Evolutionary conservation across 1,140 invertebrate species (phyloP), one percentile per base, ranked within the genome.

Genomic region (Leucophenga varia): DNA sequence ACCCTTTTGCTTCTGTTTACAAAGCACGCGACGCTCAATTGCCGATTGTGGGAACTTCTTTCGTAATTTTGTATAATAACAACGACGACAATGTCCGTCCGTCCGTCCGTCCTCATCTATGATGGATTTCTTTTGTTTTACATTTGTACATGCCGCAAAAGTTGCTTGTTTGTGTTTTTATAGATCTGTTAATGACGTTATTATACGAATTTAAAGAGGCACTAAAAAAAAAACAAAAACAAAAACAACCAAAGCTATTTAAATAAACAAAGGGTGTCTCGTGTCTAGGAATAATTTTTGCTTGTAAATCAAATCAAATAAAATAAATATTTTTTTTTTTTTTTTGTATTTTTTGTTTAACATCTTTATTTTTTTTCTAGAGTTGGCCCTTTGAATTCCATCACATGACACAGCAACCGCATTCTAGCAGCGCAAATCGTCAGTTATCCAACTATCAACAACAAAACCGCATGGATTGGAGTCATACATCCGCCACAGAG

Each of bases 331-430:
- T 35, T 8, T 35, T n/a, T 35, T 30, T 30, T 8, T 30, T 8
- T 8, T 31, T 25, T 31, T 12, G 43, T 37, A 44, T 42, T 20
- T 30, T 22, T 12, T 17, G 40, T 34, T n/a, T 31, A 45, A 35
- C 22, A 17, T 37, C 17, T 52, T 5, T 7, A 28, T 39, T 20
- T 55, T 7, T 38, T 12, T 63, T 61, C 13, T 55, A 72, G 69
- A 72, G 60, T 30, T 72, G 69, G 69, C 69, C 69, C 3, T 72
- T 72, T 46, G 69, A 69, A 43, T 72, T 72, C 31, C 69, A 72
- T 48, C 32, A 52, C 20, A 41, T 41, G 12, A 36, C 31, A 21
- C 32, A 13, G 16, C 12, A 35, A 6, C 5, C 13, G 16, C 22
- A 25, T 25, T 25, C 10, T n/a, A n/a, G n/a, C n/a, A n/a, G n/a